Evolutionary conservation across 2,888 invertebrate genomes (phyloP), one percentile per base, ranked within the genome.

Genomic region (Phoronis australis): DNA sequence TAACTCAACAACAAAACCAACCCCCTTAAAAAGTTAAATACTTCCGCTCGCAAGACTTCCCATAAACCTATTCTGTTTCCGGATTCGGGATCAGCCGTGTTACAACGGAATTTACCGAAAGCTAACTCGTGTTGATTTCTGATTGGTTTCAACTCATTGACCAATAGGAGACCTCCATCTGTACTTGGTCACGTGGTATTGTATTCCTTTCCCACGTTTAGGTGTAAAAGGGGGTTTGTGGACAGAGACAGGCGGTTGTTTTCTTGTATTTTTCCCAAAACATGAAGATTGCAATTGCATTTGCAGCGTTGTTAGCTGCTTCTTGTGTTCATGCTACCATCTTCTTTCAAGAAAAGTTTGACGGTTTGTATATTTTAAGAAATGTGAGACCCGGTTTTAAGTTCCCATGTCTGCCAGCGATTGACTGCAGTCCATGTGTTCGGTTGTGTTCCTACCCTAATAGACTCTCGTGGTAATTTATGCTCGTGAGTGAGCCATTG

Each of bases 331-430:
- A 72, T 2, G 64, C 73, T 39, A 69, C 62, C 18, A 52, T 62
- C 20, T 62, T 70, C 55, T 72, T 76, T 50, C 48, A 65, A 55
- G 75, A 76, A 60, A 59, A 64, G 42, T 76, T 75, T 54, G 57
- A 51, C 44, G 70, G 75, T 75, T 55, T 62, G 68, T 59, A 47
- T 31, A 42, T 46, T 20, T 45, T 46, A 12, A 22, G 9, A 31
- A 12, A 4, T 46, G 4, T 18, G 43, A 42, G 4, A 3, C 12
- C 4, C 31, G n/a, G 21, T n/a, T n/a, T n/a, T 42, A 22, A 22
- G 22, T 45, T 21, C 26, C 4, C 18, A 24, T 20, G 9, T 41
- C 18, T 4, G 23, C 3, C 15, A 20, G 4, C 12, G 15, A 20
- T 25, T 15, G 18, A 26, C 21, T 47, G 23, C n/a, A 21, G 21